Evolutionary conservation across 2,888 invertebrate species (phyloP).

Genomic region (Limnephilus auricula): DNA sequence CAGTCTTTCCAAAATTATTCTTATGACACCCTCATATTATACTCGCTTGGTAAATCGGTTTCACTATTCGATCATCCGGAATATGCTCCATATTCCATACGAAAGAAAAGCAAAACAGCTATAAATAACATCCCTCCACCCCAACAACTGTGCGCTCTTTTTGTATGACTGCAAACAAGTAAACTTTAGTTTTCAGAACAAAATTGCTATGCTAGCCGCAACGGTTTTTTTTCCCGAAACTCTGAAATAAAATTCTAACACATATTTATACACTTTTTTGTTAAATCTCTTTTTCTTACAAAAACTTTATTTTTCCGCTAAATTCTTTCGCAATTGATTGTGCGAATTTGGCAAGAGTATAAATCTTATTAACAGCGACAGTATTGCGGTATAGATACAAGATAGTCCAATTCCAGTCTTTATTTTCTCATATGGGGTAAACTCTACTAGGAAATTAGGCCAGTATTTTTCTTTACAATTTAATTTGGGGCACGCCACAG

Average conservation of each 20-base stretch:
- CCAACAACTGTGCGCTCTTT: background rate
- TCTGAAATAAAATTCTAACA: background rate
- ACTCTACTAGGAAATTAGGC: background rate
- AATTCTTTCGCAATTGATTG: slow-evolving; percentile 44
- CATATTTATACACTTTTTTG: slow-evolving; percentile 8
- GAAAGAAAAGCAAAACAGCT: background rate
- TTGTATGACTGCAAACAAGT: background rate
- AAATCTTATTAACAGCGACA: slow-evolving; percentile 37
- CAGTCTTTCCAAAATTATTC: background rate
- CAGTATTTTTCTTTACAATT: background rate
- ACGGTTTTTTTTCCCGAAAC: background rate
- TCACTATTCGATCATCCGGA: background rate
- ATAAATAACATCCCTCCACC: background rate
- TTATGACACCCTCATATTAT: background rate
- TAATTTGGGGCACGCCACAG: background rate
- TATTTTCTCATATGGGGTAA: slow-evolving; percentile 10
- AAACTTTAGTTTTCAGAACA: background rate
- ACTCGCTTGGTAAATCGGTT: background rate
- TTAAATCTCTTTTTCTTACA: slow-evolving; percentile 31
- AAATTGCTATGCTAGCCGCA: background rate
- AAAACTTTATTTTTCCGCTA: slow-evolving; percentile 16
- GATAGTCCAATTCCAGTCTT: slow-evolving; percentile 14
- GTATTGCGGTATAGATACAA: slow-evolving; percentile 4
- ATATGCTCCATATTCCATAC: background rate
- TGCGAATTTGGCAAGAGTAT: slow-evolving; percentile 46